Conservation (phyloP, 2,888 invertebrate species). For the Nephrocerus scutellatus region DNA sequence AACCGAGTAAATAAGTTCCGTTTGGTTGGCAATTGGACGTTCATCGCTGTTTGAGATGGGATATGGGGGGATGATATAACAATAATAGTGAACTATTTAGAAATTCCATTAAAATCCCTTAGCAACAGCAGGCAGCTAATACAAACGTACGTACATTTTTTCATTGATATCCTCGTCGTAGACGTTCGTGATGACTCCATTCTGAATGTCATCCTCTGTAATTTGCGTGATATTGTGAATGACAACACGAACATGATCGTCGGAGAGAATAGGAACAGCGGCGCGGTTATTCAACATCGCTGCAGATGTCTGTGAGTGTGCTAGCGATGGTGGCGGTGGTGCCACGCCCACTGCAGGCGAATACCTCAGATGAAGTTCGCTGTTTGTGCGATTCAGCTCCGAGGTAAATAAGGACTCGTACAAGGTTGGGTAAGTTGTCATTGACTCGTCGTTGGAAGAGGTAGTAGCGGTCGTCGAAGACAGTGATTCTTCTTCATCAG, state of each 20-base stretch:
- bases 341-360: no score
- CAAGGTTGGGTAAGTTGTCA: no score
- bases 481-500: no score
- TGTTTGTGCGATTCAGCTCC: slow-evolving; percentile 26
- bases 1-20: slow-evolving; percentile 71
- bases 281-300: slow-evolving; percentile 1
- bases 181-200: slow-evolving; percentile 25
- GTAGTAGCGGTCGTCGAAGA: no score
- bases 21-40: slow-evolving; percentile 45
- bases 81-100: neutral
- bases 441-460: no score
- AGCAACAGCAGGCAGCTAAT: neutral
- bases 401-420: no score
- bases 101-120: no score
- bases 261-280: slow-evolving; percentile 19
- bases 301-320: no score
- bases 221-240: slow-evolving; percentile 62
- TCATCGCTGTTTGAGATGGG: slow-evolving; percentile 31
- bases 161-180: slow-evolving; percentile 36
- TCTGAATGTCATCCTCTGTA: slow-evolving; percentile 43
- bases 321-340: no score
- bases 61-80: neutral
- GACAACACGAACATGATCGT: slow-evolving; percentile 57
- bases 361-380: neutral
- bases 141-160: slow-evolving; percentile 34